Evolutionary conservation across 2,888 invertebrate genomes (phyloP), one percentile per base, ranked within the genome.

Genomic region (Antitype chi): DNA sequence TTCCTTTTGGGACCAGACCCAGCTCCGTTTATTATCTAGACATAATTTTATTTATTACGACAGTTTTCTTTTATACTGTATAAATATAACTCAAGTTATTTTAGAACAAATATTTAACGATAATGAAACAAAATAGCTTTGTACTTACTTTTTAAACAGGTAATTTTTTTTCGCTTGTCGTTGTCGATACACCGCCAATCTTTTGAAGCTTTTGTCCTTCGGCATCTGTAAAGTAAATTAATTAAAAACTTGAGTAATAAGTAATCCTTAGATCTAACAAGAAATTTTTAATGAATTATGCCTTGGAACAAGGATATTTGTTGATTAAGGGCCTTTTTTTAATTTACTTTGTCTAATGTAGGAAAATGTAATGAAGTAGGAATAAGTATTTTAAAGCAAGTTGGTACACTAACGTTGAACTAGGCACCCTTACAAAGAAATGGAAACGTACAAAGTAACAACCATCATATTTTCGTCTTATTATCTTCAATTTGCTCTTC

Each of bases 401-500:
- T n/a, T n/a, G 15, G 15, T 62, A 23, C 43, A 28, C 3, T 52
- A 53, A 47, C 5, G 6, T 63, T 67, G 76, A 83, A 70, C 70
- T 71, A 82, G 62, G 60, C 70, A n/a, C 25, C 68, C 59, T 64
- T 67, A 60, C 52, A 80, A 81, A 76, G 71, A 82, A 84, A 88
- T 82, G 73, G 80, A 86, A 86, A 87, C 82, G 78, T 80, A 87
- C 85, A 85, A 86, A 88, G 87, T 85, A 87, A 87, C 81, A 89
- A 86, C 87, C 84, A 81, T 83, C 84, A 90, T 89, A 73, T 80
- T 85, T 89, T 87, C 74, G 81, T 89, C 87, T 90, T 89, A 90
- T 90, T 90, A 90, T 86, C 86, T 90, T 88, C 89, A 90, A 91
- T 92, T 91, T 89, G 82, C 87, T 73, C 84, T 83, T 83, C 81